Conservation (phyloP, 2,113 vertebrate genomes). For the Neogale vison region DNA sequence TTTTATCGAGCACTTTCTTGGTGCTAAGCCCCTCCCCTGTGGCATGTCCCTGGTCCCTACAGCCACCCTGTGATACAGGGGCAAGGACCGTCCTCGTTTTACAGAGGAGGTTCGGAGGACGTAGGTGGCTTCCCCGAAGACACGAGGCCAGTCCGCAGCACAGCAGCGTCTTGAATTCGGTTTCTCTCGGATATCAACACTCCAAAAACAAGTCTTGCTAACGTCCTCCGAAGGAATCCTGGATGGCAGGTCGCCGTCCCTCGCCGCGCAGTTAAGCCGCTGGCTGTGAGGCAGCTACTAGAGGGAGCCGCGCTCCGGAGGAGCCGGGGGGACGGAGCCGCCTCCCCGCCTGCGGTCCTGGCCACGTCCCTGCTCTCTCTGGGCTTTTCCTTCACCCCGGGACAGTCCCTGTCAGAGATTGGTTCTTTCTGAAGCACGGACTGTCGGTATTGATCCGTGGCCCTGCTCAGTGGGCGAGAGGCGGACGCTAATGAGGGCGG, state of each 20-base stretch:
- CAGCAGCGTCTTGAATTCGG: not conserved
- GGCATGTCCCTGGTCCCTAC: not conserved
- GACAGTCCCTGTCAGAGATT: not conserved
- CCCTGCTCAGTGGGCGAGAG: not conserved
- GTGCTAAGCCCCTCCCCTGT: not conserved
- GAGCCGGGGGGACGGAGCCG: rapidly evolving
- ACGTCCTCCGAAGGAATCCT: not conserved
- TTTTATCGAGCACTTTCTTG: no score
- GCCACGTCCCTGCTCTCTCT: not conserved
- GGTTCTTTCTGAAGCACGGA: not conserved
- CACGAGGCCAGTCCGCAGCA: rapidly evolving
- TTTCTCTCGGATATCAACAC: not conserved
- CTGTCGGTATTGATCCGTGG: not conserved
- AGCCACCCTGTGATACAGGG: not conserved
- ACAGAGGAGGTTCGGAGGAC: not conserved
- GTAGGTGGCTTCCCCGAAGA: not conserved
- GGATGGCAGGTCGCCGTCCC: not conserved
- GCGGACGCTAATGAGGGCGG: not conserved
- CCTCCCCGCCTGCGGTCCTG: rapidly evolving
- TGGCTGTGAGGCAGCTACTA: not conserved
- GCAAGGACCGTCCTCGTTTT: no score
- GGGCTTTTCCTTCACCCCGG: not conserved
- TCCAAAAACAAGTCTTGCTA: not conserved
- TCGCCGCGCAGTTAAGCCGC: not conserved
- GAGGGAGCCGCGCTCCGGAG: no score